These are phyloP conservation scores for Hemiprocne comata DNA, from an alignment of 2,113 vertebrate genomes.

Conservation along the genomic window DNA sequence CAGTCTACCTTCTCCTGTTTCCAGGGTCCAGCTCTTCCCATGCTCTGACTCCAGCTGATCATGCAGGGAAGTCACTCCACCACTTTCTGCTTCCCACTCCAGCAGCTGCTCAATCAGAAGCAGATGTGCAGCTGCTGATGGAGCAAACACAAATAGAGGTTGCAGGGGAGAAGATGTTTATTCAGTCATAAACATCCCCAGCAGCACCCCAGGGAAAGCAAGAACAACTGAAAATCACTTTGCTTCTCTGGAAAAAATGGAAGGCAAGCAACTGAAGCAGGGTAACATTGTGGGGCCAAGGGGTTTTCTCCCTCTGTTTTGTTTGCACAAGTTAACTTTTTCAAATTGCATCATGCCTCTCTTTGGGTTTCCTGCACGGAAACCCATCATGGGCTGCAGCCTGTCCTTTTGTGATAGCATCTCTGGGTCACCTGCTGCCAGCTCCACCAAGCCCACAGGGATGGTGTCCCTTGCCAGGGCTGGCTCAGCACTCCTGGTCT, in stretches of 20 bases:
- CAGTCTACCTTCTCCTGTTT: accelerated
- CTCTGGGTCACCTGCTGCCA: accelerated
- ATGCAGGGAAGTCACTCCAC: accelerated
- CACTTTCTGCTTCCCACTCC: background rate
- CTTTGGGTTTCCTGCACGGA: background rate
- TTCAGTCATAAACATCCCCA: background rate
- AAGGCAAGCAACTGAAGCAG: background rate
- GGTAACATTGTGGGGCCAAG: accelerated
- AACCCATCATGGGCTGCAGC: background rate
- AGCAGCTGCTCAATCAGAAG: background rate
- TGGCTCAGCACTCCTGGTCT: too few species aligned
- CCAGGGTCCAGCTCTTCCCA: background rate
- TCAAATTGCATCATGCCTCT: background rate
- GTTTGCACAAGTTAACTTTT: background rate
- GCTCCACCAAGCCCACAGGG: background rate
- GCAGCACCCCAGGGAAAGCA: background rate
- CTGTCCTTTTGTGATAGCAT: background rate
- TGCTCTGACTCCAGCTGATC: too few species aligned
- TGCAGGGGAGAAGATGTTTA: background rate
- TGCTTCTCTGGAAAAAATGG: background rate
- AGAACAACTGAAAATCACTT: background rate
- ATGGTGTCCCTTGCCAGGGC: too few species aligned
- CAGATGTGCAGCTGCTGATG: background rate
- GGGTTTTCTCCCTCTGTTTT: accelerated
- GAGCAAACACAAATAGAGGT: background rate